These are phyloP conservation scores for Sakesphorus luctuosus DNA, from an alignment of 2,113 vertebrate species.

Conservation along the genomic window DNA sequence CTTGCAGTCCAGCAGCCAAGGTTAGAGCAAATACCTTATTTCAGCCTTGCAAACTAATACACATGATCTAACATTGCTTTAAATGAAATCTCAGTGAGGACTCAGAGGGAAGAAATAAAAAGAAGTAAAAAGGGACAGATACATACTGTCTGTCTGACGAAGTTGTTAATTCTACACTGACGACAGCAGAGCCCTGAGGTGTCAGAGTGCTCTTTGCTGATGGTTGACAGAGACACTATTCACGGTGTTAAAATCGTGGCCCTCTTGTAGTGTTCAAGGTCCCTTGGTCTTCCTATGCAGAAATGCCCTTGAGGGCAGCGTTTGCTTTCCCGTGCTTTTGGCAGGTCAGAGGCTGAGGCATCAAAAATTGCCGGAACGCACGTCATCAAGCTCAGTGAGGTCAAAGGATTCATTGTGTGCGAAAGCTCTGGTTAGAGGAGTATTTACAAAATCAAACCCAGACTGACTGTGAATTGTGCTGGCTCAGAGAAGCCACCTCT, in stretches of 20 bases:
- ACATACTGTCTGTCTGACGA: not conserved
- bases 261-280: not conserved
- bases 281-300: not conserved
- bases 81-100: slow-evolving; percentile 1
- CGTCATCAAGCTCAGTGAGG: not conserved
- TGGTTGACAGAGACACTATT: not conserved
- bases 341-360: not conserved
- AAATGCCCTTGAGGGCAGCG: not conserved
- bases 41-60: not conserved
- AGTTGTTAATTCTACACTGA: slow-evolving; percentile 19
- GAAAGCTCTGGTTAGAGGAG: not conserved
- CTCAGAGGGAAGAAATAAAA: not conserved
- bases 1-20: not conserved
- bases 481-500: not conserved
- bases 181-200: not conserved
- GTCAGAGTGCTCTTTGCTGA: not conserved
- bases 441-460: slow-evolving; percentile 4
- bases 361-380: not conserved
- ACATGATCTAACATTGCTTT: not conserved
- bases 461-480: not conserved
- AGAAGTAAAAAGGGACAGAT: not conserved
- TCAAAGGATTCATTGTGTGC: slow-evolving; percentile 41
- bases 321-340: not conserved
- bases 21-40: slow-evolving; percentile 2
- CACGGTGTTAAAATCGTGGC: not conserved